These are phyloP conservation scores for Megaceryle torquata DNA, from an alignment of 2,113 vertebrate species.

Conservation along the genomic window DNA sequence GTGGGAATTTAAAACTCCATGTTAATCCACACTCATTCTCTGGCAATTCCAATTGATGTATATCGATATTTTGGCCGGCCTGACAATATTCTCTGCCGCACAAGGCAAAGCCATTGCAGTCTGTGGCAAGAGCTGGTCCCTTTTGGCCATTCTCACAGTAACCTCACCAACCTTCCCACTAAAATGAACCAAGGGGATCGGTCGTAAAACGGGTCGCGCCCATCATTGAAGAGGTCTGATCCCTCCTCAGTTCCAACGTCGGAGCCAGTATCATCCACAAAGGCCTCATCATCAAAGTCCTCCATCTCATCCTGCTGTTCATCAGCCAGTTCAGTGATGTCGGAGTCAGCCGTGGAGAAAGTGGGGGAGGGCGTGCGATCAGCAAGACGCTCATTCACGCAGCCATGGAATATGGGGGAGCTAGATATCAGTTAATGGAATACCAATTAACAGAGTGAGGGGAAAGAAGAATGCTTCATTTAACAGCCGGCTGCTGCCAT, in stretches of 20 bases:
- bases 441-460: slow-evolving; percentile 66
- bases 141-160: slow-evolving; percentile 69
- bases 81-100: not conserved
- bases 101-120: slow-evolving; percentile 34
- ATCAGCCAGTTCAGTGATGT: slow-evolving; percentile 98
- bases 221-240: slow-evolving; percentile 97
- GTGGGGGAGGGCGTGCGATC: slow-evolving; percentile 99
- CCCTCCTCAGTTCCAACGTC: slow-evolving; percentile 97
- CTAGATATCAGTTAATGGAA: slow-evolving; percentile 78
- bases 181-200: slow-evolving; percentile 99
- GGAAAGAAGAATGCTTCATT: slow-evolving; percentile 62
- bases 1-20: not conserved
- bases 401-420: slow-evolving; percentile 98
- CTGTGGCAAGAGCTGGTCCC: slow-evolving; percentile 79
- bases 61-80: not conserved
- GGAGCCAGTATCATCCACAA: slow-evolving; percentile 97
- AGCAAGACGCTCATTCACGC: slow-evolving; percentile 94
- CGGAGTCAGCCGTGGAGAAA: slow-evolving; percentile 97
- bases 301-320: slow-evolving; percentile 98
- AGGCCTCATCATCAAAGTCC: slow-evolving; percentile 96
- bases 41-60: not conserved
- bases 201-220: slow-evolving; percentile 99
- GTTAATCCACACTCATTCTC: not conserved
- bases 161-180: slow-evolving; percentile 99
- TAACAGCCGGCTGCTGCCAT: slow-evolving; percentile 30